A percentile compares a stretch with the other conserved stretches of the same genome.
These are phyloP conservation scores for Nemotelus pantherinus DNA, from an alignment of 2,888 invertebrate species.

Conservation along the genomic window DNA sequence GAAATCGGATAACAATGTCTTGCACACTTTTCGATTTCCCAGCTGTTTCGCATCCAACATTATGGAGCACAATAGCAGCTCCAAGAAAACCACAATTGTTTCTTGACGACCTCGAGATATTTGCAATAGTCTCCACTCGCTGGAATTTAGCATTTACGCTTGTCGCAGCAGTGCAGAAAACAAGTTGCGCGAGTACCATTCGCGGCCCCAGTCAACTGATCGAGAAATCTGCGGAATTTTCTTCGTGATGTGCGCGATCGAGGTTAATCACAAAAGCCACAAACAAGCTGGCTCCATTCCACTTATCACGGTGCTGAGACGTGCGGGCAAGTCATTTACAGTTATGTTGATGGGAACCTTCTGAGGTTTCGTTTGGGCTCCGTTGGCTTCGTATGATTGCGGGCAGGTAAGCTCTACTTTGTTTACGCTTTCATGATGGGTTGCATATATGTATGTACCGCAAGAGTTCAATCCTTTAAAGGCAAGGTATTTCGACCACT, in stretches of 20 bases:
- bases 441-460: background rate
- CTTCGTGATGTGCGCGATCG: constrained; percentile 16
- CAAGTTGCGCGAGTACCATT: background rate
- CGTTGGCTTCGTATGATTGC: background rate
- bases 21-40: background rate
- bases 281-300: constrained; percentile 7
- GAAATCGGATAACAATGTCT: background rate
- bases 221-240: constrained; percentile 19
- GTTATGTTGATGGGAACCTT: constrained; percentile 26
- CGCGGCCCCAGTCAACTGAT: constrained; percentile 7
- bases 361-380: background rate
- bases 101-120: background rate
- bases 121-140: background rate
- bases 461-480: constrained; percentile 16
- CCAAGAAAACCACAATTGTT: background rate
- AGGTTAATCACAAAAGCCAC: constrained; percentile 33
- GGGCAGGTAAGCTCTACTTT: background rate
- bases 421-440: background rate
- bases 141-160: constrained; percentile 31
- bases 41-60: background rate
- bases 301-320: background rate
- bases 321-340: constrained; percentile 17
- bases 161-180: background rate
- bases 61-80: background rate
- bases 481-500: constrained; percentile 24